phyloP scores from a whole-genome alignment of 1,140 invertebrate genomes.

The Diorhabda elongata region DNA sequence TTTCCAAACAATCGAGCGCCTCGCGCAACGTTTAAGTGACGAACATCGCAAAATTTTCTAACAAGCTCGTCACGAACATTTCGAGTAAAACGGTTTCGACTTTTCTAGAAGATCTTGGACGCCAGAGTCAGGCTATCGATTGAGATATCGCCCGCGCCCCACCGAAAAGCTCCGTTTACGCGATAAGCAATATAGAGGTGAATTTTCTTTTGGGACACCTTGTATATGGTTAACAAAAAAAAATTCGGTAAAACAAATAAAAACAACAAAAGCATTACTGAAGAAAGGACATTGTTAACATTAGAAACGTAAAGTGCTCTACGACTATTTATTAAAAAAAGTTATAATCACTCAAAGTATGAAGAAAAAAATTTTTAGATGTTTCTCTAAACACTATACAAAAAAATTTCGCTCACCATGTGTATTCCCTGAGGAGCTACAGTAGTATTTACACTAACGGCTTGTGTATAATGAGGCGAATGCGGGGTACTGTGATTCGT shows the following conservation, averaged over 20 bases:
- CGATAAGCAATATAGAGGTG: no score
- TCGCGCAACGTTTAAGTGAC: no score
- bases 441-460: conserved; percentile 49
- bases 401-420: conserved; percentile 44
- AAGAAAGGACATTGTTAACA: not conserved
- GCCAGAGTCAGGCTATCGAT: no score
- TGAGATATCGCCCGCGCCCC: no score
- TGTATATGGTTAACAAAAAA: no score
- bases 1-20: no score
- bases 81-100: no score
- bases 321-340: not conserved
- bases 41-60: no score
- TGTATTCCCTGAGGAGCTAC: conserved; percentile 50
- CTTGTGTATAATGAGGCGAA: conserved; percentile 53
- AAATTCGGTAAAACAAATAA: conserved; percentile 2
- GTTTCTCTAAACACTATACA: not conserved
- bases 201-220: no score
- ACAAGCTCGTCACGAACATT: no score
- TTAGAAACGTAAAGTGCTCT: not conserved
- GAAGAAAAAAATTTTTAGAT: not conserved
- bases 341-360: not conserved
- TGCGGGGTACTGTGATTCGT: conserved; percentile 50
- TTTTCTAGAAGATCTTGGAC: no score
- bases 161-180: no score
- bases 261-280: not conserved